Base-by-base conservation (phyloP, 1,140 invertebrate species). In the Saccostrea cuccullata region DNA sequence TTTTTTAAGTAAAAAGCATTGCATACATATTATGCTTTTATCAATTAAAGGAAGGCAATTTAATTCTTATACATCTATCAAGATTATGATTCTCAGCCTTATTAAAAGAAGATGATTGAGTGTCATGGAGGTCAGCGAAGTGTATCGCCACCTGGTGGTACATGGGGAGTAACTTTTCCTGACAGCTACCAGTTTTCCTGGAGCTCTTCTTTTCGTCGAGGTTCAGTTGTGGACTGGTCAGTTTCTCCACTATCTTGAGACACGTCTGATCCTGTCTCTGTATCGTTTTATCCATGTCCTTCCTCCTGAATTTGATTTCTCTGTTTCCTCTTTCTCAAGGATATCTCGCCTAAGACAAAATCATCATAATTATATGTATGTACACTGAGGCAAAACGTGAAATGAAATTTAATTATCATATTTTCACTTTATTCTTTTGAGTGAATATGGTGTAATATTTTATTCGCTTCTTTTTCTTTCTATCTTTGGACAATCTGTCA, bases 51-150 rank as follows among this genome's bases (percentile, higher is more conserved):
- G 40, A 6, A 47, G 40, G 6, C 40, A n/a, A n/a, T 47, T n/a
- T 3, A 47, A 47, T 3, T 47, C 40, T 47, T 47, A 47, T 47
- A 47, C 2, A 47, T 3, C 6, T 47, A 47, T 47, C 40, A 47
- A 6, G 2, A 47, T 47, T 47, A n/a, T n/a, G n/a, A n/a, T n/a
- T n/a, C n/a, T n/a, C n/a, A n/a, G n/a, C n/a, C n/a, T n/a, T n/a
- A n/a, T n/a, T n/a, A n/a, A n/a, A n/a, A n/a, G n/a, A n/a, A n/a
- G n/a, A n/a, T n/a, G n/a, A n/a, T n/a, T 47, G 98, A 0, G 98
- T 99, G 93, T 99, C 99, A 94, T 99, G 99, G 1, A 99, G 96
- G 95, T 99, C 99, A 1, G 98, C 98, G 95, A 99, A 99, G 91
- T 98, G 97, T 0, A 99, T 97, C 0, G 99, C 98, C 8, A 98